These are phyloP conservation scores for Rhincodon typus DNA, from an alignment of 2,797 vertebrate species.

Conservation along the genomic window DNA sequence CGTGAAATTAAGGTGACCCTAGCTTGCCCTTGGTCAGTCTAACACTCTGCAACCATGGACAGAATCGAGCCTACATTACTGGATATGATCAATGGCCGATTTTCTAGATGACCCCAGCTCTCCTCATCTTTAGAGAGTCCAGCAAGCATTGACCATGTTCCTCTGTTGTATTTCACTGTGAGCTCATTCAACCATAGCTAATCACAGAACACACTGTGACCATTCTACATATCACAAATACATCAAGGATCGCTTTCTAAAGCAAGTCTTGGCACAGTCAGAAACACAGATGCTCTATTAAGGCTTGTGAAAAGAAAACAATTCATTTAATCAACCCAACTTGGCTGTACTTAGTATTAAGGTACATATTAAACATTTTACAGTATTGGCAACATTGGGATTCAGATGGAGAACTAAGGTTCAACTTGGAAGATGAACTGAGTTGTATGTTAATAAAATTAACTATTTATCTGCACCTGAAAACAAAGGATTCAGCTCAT, in stretches of 20 bases:
- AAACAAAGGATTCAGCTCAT: neutral
- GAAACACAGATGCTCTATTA: neutral
- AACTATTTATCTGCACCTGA: neutral
- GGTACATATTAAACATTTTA: neutral
- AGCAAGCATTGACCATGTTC: neutral
- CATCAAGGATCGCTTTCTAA: neutral
- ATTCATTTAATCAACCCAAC: neutral
- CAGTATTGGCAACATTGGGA: neutral
- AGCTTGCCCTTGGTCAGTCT: neutral
- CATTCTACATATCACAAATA: neutral
- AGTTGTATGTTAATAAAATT: neutral
- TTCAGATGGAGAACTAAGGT: neutral
- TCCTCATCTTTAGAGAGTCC: neutral
- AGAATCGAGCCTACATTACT: neutral
- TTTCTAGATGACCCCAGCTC: neutral
- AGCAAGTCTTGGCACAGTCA: neutral
- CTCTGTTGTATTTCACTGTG: neutral
- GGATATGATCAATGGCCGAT: neutral
- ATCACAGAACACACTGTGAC: neutral
- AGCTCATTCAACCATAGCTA: neutral
- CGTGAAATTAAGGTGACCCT: neutral
- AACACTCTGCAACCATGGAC: neutral
- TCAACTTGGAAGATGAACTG: neutral
- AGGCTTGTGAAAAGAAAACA: neutral
- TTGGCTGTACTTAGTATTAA: neutral